Percentiles rank a stretch among this genome's conserved stretches.
Conservation (phyloP, 2,113 vertebrate species). For the Zapus hudsonius region DNA sequence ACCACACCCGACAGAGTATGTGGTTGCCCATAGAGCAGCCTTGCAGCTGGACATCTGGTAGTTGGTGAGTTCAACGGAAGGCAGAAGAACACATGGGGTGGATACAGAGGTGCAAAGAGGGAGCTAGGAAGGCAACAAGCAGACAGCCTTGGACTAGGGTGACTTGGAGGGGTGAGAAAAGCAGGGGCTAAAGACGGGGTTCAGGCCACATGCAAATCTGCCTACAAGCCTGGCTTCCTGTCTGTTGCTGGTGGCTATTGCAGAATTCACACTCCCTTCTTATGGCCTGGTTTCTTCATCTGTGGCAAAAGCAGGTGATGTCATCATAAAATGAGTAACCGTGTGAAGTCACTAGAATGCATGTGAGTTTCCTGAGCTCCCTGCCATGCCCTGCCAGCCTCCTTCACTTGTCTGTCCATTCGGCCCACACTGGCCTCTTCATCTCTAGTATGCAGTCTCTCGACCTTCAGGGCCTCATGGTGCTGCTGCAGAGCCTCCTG, state of each 20-base stretch:
- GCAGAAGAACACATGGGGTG: background rate
- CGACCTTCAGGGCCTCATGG: fast-evolving
- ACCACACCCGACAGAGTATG: slow-evolving; percentile 29
- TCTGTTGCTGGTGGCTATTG: fast-evolving
- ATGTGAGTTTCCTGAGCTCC: background rate
- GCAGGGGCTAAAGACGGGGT: background rate
- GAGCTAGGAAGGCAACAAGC: background rate
- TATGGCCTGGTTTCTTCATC: background rate
- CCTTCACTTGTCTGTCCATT: background rate
- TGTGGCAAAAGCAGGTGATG: background rate
- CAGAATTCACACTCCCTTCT: background rate
- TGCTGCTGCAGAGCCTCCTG: background rate
- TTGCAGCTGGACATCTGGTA: slow-evolving; percentile 7
- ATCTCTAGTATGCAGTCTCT: background rate
- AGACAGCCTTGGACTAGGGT: background rate
- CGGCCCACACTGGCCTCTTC: fast-evolving
- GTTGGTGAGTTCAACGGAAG: slow-evolving; percentile 31
- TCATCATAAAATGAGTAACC: background rate
- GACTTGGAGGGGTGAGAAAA: background rate
- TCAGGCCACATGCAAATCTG: too few species aligned
- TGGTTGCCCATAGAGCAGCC: slow-evolving; percentile 5
- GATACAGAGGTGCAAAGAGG: slow-evolving; percentile 40
- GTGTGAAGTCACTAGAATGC: too few species aligned
- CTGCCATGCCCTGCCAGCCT: background rate
- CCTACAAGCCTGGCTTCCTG: background rate